Base-by-base conservation (phyloP, 1,140 invertebrate species). In the Nephila pilipes region DNA sequence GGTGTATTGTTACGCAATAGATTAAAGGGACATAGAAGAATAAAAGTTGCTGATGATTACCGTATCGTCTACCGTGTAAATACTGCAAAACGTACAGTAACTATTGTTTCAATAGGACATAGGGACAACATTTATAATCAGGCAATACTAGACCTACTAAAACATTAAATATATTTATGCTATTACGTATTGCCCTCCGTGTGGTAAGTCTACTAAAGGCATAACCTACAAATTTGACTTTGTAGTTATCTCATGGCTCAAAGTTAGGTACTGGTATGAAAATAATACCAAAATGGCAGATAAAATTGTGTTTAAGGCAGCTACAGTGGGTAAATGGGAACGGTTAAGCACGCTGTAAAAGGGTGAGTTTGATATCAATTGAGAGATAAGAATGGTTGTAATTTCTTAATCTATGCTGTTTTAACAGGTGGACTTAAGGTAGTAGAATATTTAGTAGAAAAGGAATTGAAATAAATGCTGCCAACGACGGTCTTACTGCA, bases 221-320 rank as follows among this genome's bases (percentile, higher is more conserved):
- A 80, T 80, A 80, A 80, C 75, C 75, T 80, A 80, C 75, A 80
- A 80, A 80, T 80, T 80, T 38, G 75, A 80, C 75, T 80, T 80
- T 38, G 75, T 80, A 80, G 32, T 80, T 80, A 4, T 80, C 75
- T 80, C 75, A 80, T 80, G 75, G 63, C 63, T 65, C 22, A 65
- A 80, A 80, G 32, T 80, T 80, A 80, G 75, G 20, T 80, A 80
- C 81, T 57, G 81, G 22, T 57, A 55, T 85, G 81, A 55, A 85
- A 57, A 55, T 85, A 85, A 85, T 85, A 85, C 81, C 81, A 85
- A 85, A 85, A 85, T 85, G 81, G 54, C 81, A 85, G 81, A 85
- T 85, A 85, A 85, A 85, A 85, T 85, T 85, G 81, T 85, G 46
- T 85, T 85, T 85, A 85, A 85, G 81, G 81, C 81, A 85, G 46